Evolutionary conservation across 2,888 invertebrate genomes (phyloP), one percentile per base, ranked within the genome.

Genomic region (Nemotelus nigrinus): DNA sequence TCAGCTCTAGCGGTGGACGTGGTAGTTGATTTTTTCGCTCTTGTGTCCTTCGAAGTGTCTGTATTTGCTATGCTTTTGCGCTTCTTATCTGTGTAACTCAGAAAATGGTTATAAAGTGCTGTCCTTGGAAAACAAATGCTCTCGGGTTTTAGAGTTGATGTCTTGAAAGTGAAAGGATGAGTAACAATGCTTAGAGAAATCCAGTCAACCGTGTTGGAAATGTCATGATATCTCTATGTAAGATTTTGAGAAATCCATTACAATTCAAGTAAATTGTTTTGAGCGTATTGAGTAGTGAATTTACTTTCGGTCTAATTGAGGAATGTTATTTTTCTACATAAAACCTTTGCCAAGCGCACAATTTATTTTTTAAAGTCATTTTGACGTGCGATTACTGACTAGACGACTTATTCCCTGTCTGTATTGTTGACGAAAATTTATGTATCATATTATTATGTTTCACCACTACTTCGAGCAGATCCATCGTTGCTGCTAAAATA

Each of bases 401-500:
- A 10, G n/a, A 65, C 45, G 47, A 65, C 65, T 65, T 65, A 44
- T 65, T 65, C 47, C n/a, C 65, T 47, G 45, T 2, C 41, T n/a
- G 65, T 65, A 63, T 63, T 41, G 65, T 1, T 45, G 10, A 25
- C n/a, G 65, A 65, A 65, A 68, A 68, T 68, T 68, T 65, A 65
- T 65, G 10, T 47, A 45, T 39, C 25, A 60, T 45, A 65, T n/a
- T 47, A 68, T 68, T 47, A 50, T 44, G 50, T 68, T 41, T 47
- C 67, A 68, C 67, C 67, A 68, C n/a, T 48, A 48, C 25, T 50
- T 5, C 25, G 47, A 8, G 50, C 4, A 48, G 25, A 50, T 47
- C 47, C 44, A 44, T 2, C 5, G 45, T 39, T 3, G n/a, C 39
- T 6, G 50, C n/a, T 39, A 48, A n/a, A 41, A 25, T 25, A 3